Evolutionary conservation across 1,140 invertebrate genomes (phyloP), one percentile per base, ranked within the genome.

Genomic region (Forficula auricularia): DNA sequence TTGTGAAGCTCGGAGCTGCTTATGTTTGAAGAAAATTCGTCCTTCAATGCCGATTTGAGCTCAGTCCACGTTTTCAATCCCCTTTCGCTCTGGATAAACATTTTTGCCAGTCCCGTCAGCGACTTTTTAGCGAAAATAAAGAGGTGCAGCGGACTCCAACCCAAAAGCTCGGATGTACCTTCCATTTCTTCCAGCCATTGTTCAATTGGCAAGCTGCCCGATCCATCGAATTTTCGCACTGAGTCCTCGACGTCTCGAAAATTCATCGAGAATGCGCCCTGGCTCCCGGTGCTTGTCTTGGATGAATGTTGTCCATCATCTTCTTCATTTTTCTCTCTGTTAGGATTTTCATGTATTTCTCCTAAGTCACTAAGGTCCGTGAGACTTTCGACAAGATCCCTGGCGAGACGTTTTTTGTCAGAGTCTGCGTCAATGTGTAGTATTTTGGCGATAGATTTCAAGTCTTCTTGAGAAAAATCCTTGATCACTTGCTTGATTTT

Each of bases 141-240:
- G 14, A 43, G 48, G n/a, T 50, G 49, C 19, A 50, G 38, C 2
- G 42, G 40, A 22, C 37, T 42, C 49, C 47, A 50, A n/a, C 40
- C 41, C 8, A 32, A 35, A 10, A 50, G 4, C 3, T 19, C 14
- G 9, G 43, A 43, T 7, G 12, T 40, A 6, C 46, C 46, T 42
- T 50, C 49, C 38, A 48, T 43, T 6, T 48, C 46, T 7, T 39
- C 38, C n/a, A 50, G 43, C 49, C 44, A 52, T 31, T 6, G 42
- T 34, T 46, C 32, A 4, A 50, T 34, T 9, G 44, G 38, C 18
- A 35, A 46, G n/a, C 14, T 41, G 16, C 41, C 47, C 13, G 39
- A 33, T 7, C 49, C 49, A 34, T 43, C 19, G 34, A 48, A 50
- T 37, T 10, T 20, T 38, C 35, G 14, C 13, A 48, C 20, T 14